phyloP scores from a whole-genome alignment of 2,113 vertebrate genomes.

The Gallinago jamesoni region DNA sequence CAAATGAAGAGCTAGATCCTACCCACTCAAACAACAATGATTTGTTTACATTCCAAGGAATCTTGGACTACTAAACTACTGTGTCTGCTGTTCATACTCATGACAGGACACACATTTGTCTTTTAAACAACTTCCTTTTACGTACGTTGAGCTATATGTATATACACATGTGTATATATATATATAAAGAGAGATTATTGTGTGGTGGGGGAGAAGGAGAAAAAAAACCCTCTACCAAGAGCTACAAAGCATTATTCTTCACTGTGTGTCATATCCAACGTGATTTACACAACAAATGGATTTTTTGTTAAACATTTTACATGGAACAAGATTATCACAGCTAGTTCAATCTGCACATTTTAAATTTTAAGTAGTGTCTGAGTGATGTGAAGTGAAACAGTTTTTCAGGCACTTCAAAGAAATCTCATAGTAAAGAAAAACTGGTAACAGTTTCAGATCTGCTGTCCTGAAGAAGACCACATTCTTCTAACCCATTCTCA shows the following conservation, averaged over 20 bases:
- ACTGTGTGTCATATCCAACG: neutral
- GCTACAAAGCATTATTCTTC: constrained; percentile 29
- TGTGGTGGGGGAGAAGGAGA: neutral
- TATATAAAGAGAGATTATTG: constrained; percentile 3
- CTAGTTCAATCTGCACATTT: neutral
- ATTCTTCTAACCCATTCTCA: neutral
- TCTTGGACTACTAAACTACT: constrained; percentile 63
- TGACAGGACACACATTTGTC: constrained; percentile 75
- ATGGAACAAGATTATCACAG: constrained; percentile 26
- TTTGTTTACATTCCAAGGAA: constrained; percentile 74
- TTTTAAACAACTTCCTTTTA: constrained; percentile 79
- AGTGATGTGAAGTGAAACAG: neutral
- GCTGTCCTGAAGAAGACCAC: neutral
- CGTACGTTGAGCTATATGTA: constrained; percentile 42
- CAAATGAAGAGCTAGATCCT: constrained; percentile 54
- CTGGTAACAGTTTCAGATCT: neutral
- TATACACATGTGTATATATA: neutral
- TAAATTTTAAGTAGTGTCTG: neutral
- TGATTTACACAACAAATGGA: constrained; percentile 58
- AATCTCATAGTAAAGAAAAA: neutral
- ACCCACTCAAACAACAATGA: constrained; percentile 50
- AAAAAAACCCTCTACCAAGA: neutral
- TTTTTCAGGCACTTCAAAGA: neutral
- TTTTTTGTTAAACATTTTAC: constrained; percentile 51
- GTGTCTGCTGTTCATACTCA: constrained; percentile 70